These are phyloP conservation scores for Sialia sialis DNA, from an alignment of 2,113 vertebrate genomes.

Conservation along the genomic window DNA sequence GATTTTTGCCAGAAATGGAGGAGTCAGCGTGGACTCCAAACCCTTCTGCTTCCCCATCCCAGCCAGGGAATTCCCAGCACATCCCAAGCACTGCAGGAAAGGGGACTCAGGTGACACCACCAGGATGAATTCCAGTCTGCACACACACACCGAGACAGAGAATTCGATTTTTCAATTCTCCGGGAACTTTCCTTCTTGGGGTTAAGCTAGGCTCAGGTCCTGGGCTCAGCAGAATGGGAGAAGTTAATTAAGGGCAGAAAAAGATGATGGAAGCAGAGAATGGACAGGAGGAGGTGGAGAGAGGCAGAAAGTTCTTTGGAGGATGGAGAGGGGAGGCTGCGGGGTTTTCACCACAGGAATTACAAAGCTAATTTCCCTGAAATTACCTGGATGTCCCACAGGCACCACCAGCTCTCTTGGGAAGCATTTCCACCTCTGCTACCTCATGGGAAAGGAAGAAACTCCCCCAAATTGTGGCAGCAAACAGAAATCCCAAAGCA, in stretches of 20 bases:
- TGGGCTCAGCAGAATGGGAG: not conserved
- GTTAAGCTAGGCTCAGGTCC: not conserved
- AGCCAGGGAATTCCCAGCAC: not conserved
- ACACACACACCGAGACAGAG: not conserved
- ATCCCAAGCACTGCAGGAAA: not conserved
- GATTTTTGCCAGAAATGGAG: not conserved
- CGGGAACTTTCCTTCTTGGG: not conserved
- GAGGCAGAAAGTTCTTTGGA: not conserved
- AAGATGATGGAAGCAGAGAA: not conserved
- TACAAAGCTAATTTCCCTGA: not conserved
- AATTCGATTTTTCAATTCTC: constrained; percentile 41
- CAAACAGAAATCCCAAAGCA: not conserved
- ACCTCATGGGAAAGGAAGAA: accelerated
- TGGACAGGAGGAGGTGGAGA: not conserved
- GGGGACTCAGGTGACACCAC: not conserved
- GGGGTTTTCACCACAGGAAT: not conserved
- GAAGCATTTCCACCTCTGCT: not conserved
- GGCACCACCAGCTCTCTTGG: not conserved
- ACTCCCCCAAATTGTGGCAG: not conserved
- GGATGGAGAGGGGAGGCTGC: not conserved
- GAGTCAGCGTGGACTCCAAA: accelerated
- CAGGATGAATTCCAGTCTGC: constrained; percentile 3
- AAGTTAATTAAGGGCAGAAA: constrained; percentile 47
- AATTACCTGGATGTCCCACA: not conserved
- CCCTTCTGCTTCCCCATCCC: not conserved